Percentiles rank a stretch among this genome's conserved stretches.
phyloP scores from a whole-genome alignment of 1,140 invertebrate genomes.

The Triops cancriformis region DNA sequence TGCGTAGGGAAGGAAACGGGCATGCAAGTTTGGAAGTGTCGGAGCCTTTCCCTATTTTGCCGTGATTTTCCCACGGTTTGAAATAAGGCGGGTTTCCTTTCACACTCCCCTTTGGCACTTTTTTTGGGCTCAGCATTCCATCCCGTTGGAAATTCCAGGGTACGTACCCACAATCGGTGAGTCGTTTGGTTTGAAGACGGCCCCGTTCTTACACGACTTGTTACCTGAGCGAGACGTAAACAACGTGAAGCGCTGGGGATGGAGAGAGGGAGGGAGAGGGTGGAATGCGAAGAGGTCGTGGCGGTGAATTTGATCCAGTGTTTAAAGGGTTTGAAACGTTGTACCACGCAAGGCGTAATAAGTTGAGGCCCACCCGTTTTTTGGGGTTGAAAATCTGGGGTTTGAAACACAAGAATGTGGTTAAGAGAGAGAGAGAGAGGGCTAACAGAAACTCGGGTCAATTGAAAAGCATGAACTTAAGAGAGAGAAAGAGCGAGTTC shows the following conservation, averaged over 20 bases:
- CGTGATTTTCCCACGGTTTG: constrained; percentile 4
- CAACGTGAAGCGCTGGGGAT: not conserved
- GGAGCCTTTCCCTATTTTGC: not conserved
- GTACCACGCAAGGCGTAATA: not conserved
- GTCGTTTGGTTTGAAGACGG: not conserved
- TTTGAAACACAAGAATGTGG: not conserved
- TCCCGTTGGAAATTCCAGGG: not conserved
- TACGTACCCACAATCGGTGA: not conserved
- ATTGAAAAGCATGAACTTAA: not conserved
- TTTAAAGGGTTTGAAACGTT: not conserved
- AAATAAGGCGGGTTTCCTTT: not conserved
- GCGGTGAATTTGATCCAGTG: not conserved
- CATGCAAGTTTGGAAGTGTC: not conserved
- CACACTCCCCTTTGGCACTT: not conserved
- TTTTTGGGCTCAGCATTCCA: not conserved
- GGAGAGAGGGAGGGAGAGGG: too few relatives aligned
- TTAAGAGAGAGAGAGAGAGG: not conserved
- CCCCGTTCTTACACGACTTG: not conserved
- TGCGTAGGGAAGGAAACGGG: not conserved
- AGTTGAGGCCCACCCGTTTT: not conserved
- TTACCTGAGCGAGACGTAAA: not conserved
- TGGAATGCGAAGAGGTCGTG: not conserved
- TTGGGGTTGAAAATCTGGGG: too few relatives aligned
- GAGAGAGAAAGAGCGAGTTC: not conserved
- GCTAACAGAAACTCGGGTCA: constrained; percentile 2